phyloP scores from a whole-genome alignment of 2,888 invertebrate genomes.

The Pedicia rivosa region DNA sequence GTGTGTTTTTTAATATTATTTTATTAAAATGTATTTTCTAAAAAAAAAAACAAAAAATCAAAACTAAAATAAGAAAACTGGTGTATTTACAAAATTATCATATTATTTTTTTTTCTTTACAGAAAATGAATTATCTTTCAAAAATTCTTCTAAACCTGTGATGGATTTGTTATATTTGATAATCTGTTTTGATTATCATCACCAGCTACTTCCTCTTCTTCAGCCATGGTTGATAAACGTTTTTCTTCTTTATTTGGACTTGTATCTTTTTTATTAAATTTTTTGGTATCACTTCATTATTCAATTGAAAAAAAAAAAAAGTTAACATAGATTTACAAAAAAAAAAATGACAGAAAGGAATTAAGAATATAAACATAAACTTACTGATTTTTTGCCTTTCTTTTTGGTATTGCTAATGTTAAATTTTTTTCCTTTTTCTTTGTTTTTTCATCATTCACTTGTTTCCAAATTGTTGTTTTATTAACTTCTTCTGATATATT shows the following conservation, averaged over 20 bases:
- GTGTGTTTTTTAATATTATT: too few species aligned
- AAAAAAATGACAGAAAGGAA: background rate
- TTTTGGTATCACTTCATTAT: slow-evolving; percentile 9
- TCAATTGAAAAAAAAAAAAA: background rate
- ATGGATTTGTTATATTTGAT: slow-evolving; percentile 8
- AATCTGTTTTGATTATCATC: slow-evolving; percentile 7
- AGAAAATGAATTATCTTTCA: background rate
- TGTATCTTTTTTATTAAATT: slow-evolving; percentile 27
- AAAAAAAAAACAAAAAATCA: too few species aligned
- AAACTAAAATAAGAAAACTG: too few species aligned
- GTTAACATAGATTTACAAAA: background rate
- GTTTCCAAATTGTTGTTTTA: slow-evolving; percentile 87
- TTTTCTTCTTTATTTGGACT: slow-evolving; percentile 33
- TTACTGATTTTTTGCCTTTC: slow-evolving; percentile 17
- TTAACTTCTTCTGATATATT: slow-evolving; percentile 90
- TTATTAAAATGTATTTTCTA: too few species aligned
- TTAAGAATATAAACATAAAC: background rate
- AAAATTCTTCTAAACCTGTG: slow-evolving; percentile 13
- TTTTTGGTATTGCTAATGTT: too few species aligned
- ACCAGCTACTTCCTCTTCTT: slow-evolving; percentile 51
- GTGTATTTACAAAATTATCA: too few species aligned
- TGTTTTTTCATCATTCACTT: slow-evolving; percentile 50
- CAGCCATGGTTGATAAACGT: slow-evolving; percentile 71
- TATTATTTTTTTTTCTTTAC: too few species aligned
- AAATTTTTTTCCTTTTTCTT: too few species aligned